These are phyloP conservation scores for Bembecia ichneumoniformis DNA, from an alignment of 2,888 invertebrate genomes.

Conservation along the genomic window DNA sequence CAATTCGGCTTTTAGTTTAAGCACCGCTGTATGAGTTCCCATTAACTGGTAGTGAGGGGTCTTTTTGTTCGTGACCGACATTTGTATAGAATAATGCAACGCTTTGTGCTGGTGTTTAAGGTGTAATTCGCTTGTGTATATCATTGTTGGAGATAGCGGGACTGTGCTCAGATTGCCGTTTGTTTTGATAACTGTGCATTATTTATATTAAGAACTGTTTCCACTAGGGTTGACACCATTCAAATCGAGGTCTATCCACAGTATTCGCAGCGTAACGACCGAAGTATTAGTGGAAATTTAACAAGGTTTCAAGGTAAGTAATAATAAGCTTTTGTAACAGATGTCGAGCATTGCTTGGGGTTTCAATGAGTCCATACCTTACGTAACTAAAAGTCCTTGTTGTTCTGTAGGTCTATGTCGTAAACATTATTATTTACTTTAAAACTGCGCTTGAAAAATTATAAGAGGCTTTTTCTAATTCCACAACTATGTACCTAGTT, in stretches of 20 bases:
- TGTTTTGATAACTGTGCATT: conserved; percentile 17
- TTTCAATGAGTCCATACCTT: neutral
- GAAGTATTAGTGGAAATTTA: too few species aligned
- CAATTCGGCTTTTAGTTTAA: conserved; percentile 36
- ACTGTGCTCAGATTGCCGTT: conserved; percentile 17
- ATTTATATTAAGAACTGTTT: conserved; percentile 1
- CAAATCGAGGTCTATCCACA: neutral
- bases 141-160: conserved; percentile 9
- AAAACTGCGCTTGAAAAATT: neutral
- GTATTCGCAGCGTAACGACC: too few species aligned
- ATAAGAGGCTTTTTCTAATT: neutral
- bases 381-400: neutral
- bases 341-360: neutral
- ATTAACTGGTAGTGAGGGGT: conserved; percentile 34
- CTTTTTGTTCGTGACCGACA: conserved; percentile 33
- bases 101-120: conserved; percentile 30
- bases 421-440: neutral
- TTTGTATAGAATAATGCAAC: conserved; percentile 33
- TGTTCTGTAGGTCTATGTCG: neutral
- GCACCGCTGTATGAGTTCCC: conserved; percentile 30
- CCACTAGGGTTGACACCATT: neutral
- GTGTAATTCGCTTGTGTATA: conserved; percentile 32
- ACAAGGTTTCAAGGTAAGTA: neutral
- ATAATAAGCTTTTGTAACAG: neutral
- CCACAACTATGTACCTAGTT: too few species aligned